Conservation (phyloP, 2,797 vertebrate genomes). For the Phoeniculus purpureus region DNA sequence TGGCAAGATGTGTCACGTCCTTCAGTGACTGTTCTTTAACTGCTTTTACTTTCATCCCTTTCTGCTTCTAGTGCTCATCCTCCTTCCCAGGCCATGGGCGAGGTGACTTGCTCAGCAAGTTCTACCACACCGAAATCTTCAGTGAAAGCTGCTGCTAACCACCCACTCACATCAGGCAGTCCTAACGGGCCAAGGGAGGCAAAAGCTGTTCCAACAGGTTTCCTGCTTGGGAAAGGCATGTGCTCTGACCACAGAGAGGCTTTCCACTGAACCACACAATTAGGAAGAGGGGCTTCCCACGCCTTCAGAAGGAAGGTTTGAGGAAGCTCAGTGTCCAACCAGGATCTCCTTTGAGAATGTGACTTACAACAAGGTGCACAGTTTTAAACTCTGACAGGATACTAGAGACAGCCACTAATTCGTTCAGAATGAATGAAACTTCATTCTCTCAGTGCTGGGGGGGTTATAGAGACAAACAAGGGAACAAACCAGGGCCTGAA, state of each 20-base stretch:
- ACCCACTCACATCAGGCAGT: fast-evolving
- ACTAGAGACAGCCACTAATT: neutral
- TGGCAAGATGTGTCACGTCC: neutral
- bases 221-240: neutral
- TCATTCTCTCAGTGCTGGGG: neutral
- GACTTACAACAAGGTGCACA: neutral
- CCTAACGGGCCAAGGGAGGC: neutral
- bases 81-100: neutral
- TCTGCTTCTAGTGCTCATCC: neutral
- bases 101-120: neutral
- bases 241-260: neutral
- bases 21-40: neutral
- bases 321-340: neutral
- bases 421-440: neutral
- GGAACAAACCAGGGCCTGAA: neutral
- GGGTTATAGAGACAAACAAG: neutral
- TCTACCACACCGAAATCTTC: neutral
- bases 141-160: neutral
- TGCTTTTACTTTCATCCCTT: neutral
- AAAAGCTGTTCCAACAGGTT: neutral
- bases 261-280: fast-evolving
- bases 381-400: neutral
- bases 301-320: neutral
- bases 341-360: neutral
- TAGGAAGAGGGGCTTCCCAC: neutral